These are phyloP conservation scores for Alectura lathami DNA, from an alignment of 2,113 vertebrate species.

Conservation along the genomic window DNA sequence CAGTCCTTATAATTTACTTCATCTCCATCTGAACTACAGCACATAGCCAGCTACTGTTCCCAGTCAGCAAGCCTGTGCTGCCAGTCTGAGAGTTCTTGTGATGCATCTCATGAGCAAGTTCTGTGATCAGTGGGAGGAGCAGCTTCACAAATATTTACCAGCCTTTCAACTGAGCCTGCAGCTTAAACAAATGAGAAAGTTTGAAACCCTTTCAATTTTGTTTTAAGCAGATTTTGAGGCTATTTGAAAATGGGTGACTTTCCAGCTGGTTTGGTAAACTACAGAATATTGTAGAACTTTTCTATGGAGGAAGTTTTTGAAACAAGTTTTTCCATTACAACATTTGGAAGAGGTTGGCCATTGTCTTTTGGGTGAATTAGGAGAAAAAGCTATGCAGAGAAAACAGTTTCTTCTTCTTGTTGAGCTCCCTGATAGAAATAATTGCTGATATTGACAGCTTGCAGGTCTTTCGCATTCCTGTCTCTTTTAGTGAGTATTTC, in stretches of 20 bases:
- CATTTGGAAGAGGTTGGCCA: not conserved
- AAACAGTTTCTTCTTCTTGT: not conserved
- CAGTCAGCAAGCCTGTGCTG: not conserved
- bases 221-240: not conserved
- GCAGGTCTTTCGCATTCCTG: not conserved
- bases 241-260: not conserved
- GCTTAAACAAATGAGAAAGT: not conserved
- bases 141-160: not conserved
- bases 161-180: not conserved
- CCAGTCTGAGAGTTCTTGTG: not conserved
- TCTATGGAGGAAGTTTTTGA: not conserved
- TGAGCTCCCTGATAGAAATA: constrained; percentile 10
- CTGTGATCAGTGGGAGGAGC: not conserved
- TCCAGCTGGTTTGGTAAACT: not conserved
- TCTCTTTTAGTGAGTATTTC: constrained; percentile 11
- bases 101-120: not conserved
- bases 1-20: not conserved
- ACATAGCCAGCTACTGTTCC: accelerated
- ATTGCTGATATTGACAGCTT: not conserved
- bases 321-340: not conserved
- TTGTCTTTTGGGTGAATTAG: constrained; percentile 22
- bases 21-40: not conserved
- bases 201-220: not conserved
- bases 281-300: not conserved
- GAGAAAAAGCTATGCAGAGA: not conserved